phyloP scores from a whole-genome alignment of 1,140 invertebrate genomes.

The Zaprionus ghesquierei region DNA sequence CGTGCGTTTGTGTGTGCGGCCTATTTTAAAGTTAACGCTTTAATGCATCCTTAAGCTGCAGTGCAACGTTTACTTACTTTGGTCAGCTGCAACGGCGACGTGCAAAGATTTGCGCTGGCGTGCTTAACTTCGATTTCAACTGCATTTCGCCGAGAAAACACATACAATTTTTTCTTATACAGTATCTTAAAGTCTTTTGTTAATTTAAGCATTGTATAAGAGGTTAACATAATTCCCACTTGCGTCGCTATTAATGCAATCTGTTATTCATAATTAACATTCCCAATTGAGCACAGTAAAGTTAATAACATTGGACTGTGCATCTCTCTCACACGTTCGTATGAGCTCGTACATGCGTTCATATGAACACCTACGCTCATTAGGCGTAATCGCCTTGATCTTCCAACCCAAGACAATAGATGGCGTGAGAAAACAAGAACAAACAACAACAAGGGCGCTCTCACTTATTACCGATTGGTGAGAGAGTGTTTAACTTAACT shows the following conservation, averaged over 20 bases:
- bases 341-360: background rate
- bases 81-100: background rate
- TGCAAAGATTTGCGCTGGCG: background rate
- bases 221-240: too few relatives aligned
- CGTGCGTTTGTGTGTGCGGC: conserved; percentile 13
- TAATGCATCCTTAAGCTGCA: conserved; percentile 66
- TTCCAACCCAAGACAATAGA: background rate
- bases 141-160: background rate
- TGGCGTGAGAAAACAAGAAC: too few relatives aligned
- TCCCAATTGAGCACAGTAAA: background rate
- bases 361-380: background rate
- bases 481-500: background rate
- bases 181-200: too few relatives aligned
- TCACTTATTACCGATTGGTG: background rate
- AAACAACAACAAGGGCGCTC: too few relatives aligned
- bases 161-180: background rate
- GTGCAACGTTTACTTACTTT: conserved; percentile 8
- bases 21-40: conserved; percentile 69
- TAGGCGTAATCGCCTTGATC: background rate
- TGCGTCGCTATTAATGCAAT: too few relatives aligned
- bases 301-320: background rate
- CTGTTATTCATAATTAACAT: background rate
- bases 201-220: too few relatives aligned
- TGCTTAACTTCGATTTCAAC: background rate
- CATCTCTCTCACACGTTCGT: background rate